phyloP scores from a whole-genome alignment of 2,113 vertebrate species.

The Myiozetetes cayanensis region DNA sequence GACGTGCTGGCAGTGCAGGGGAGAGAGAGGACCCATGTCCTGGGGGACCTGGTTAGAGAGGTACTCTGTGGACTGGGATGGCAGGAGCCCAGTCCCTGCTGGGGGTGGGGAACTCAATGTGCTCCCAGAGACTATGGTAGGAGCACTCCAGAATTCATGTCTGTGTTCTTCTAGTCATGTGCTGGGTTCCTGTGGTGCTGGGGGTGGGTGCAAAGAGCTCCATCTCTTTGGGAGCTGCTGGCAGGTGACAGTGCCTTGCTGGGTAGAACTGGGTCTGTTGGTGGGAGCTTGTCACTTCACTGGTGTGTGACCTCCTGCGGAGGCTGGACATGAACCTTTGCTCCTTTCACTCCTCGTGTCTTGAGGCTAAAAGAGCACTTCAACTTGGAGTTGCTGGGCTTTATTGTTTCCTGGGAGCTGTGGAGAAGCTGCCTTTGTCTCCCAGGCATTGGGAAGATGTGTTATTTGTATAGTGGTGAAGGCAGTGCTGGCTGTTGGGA shows the following conservation, averaged over 20 bases:
- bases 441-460: rapidly evolving
- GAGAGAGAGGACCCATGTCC: no score
- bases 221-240: neutral
- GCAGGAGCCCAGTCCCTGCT: neutral
- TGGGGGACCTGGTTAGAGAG: neutral
- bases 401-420: neutral
- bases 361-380: neutral
- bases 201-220: neutral
- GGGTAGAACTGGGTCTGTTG: neutral
- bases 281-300: neutral
- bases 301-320: neutral
- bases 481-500: neutral
- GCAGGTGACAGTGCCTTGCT: neutral
- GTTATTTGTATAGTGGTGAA: rapidly evolving
- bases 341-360: neutral
- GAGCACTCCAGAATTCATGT: neutral
- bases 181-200: neutral
- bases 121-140: neutral
- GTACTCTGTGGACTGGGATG: neutral
- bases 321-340: neutral
- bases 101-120: neutral
- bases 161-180: rapidly evolving
- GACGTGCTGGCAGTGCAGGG: neutral
- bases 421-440: neutral
- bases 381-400: neutral